These are phyloP conservation scores for Helicoverpa armigera DNA, from an alignment of 1,140 invertebrate species.

Conservation along the genomic window DNA sequence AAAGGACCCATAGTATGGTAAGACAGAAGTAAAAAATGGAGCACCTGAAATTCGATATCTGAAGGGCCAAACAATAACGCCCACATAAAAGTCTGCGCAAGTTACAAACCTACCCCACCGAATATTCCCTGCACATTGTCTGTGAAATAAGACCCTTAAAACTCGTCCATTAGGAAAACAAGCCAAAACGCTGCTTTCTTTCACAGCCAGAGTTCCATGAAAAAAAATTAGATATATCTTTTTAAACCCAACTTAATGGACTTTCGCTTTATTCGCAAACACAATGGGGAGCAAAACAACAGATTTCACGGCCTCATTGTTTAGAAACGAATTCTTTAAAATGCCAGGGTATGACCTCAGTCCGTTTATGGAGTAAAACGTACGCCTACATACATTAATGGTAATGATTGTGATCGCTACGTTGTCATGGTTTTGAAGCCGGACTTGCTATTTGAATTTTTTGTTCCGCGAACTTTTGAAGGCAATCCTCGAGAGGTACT, in stretches of 20 bases:
- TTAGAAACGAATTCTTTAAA: slow-evolving; percentile 41
- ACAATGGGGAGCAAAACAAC: slow-evolving; percentile 39
- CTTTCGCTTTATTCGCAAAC: slow-evolving; percentile 29
- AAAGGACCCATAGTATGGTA: too few species aligned
- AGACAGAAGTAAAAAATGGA: too few species aligned
- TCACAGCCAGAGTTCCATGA: slow-evolving; percentile 29
- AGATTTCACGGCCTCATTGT: slow-evolving; percentile 35
- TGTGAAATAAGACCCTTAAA: background rate
- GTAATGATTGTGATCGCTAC: slow-evolving; percentile 37
- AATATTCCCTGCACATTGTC: background rate
- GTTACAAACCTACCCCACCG: too few species aligned
- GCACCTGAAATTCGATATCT: too few species aligned
- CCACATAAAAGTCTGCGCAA: too few species aligned
- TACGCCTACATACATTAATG: slow-evolving; percentile 33
- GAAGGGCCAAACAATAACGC: too few species aligned
- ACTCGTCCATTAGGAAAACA: slow-evolving; percentile 22
- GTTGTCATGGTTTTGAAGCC: slow-evolving; percentile 18
- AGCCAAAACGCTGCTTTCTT: slow-evolving; percentile 17
- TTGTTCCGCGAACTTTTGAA: background rate
- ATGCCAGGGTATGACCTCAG: slow-evolving; percentile 33
- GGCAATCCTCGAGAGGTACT: background rate
- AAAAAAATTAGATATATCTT: slow-evolving; percentile 39
- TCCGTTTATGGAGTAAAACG: slow-evolving; percentile 34
- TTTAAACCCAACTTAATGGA: slow-evolving; percentile 41
- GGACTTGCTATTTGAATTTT: slow-evolving; percentile 35